Evolutionary conservation across 2,797 vertebrate species (phyloP).

Genomic region (Heliangelus exortis): DNA sequence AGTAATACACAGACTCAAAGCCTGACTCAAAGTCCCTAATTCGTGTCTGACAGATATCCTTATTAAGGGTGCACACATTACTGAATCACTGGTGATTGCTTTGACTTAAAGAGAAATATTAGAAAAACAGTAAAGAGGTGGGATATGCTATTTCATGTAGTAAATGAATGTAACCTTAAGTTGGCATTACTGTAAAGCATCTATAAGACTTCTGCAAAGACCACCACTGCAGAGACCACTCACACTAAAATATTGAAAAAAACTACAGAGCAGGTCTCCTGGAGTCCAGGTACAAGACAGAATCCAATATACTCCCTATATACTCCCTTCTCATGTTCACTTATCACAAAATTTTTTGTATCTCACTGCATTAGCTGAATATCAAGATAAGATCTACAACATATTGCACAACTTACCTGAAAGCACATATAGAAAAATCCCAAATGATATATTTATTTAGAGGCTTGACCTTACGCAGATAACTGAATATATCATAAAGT

Average conservation of each 20-base stretch:
- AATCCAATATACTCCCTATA: background rate
- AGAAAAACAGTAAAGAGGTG: constrained; percentile 10
- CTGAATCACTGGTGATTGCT: constrained; percentile 24
- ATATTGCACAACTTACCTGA: background rate
- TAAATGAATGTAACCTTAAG: background rate
- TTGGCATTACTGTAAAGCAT: background rate
- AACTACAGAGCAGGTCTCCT: background rate
- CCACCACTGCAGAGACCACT: background rate
- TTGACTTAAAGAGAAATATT: constrained; percentile 19
- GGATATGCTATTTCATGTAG: background rate
- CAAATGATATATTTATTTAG: background rate
- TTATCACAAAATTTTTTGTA: background rate
- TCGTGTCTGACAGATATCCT: background rate
- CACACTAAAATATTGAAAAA: background rate
- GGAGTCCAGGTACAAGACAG: background rate
- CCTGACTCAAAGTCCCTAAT: constrained; percentile 49
- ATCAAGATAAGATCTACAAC: background rate
- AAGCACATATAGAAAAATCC: background rate
- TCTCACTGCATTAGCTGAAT: background rate
- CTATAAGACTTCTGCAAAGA: background rate
- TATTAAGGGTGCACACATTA: constrained; percentile 6
- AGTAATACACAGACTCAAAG: background rate
- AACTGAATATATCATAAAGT: background rate
- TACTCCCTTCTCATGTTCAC: background rate
- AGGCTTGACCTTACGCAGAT: background rate